phyloP scores from a whole-genome alignment of 1,140 invertebrate species.

The Acromyrmex charruanus region DNA sequence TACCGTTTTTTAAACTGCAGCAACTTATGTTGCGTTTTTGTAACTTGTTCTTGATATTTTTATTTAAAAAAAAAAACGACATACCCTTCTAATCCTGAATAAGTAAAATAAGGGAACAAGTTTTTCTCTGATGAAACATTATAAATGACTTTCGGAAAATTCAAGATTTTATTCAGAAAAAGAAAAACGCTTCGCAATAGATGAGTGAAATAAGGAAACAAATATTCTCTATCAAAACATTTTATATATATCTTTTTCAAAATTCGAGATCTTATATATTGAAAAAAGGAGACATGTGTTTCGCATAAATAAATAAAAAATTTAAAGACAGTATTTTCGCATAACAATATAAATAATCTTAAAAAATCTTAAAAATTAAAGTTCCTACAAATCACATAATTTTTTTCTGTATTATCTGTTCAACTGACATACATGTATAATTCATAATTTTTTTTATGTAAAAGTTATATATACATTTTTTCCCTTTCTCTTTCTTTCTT shows the following conservation, averaged over 20 bases:
- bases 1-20: too few relatives aligned
- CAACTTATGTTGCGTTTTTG: too few relatives aligned
- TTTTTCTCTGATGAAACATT: neutral
- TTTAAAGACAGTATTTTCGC: neutral
- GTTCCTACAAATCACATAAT: neutral
- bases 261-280: too few relatives aligned
- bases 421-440: neutral
- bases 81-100: too few relatives aligned
- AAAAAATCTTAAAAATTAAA: neutral
- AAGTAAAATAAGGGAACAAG: too few relatives aligned
- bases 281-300: too few relatives aligned
- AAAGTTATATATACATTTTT: neutral
- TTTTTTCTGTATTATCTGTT: neutral
- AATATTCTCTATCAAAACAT: neutral
- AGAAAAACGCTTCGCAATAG: too few relatives aligned
- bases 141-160: neutral
- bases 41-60: too few relatives aligned
- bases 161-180: neutral
- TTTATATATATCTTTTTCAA: too few relatives aligned
- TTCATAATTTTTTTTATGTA: slow-evolving; percentile 2
- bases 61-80: too few relatives aligned
- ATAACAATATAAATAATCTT: neutral
- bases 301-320: neutral
- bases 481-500: neutral
- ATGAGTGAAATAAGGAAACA: neutral